These are phyloP conservation scores for Forbesichthys agassizii DNA, from an alignment of 2,113 vertebrate genomes.

Conservation along the genomic window DNA sequence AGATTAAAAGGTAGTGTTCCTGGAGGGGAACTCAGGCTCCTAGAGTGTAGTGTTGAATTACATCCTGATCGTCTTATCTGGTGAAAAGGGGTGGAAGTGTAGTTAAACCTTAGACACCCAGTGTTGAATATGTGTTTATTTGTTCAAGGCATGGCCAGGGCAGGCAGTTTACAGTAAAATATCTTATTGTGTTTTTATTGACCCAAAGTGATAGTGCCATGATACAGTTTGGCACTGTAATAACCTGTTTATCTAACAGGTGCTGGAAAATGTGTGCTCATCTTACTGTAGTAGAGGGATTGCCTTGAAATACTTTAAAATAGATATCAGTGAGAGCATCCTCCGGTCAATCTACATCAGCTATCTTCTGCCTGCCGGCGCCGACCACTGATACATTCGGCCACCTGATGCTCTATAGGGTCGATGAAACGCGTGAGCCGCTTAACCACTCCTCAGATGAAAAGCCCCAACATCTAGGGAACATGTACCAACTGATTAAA, in stretches of 20 bases:
- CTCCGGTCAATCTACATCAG: not conserved
- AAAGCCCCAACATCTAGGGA: not conserved
- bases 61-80: slow-evolving; percentile 62
- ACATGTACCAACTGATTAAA: not conserved
- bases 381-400: not conserved
- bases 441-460: not conserved
- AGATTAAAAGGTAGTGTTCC: slow-evolving; percentile 70
- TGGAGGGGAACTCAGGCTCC: slow-evolving; percentile 43
- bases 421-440: not conserved
- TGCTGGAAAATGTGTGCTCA: slow-evolving; percentile 14
- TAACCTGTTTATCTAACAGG: not conserved
- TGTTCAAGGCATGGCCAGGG: slow-evolving; percentile 25
- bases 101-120: slow-evolving; percentile 46
- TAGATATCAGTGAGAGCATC: slow-evolving; percentile 20
- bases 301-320: slow-evolving; percentile 2
- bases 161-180: slow-evolving; percentile 28
- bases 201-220: not conserved
- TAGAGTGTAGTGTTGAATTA: slow-evolving; percentile 59
- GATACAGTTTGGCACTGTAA: not conserved
- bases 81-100: slow-evolving; percentile 37
- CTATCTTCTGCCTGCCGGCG: not conserved
- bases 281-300: slow-evolving; percentile 12
- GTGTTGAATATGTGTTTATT: slow-evolving; percentile 42
- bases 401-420: not conserved
- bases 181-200: not conserved